phyloP scores from a whole-genome alignment of 2,888 invertebrate genomes.

The Phaonia tiefii region DNA sequence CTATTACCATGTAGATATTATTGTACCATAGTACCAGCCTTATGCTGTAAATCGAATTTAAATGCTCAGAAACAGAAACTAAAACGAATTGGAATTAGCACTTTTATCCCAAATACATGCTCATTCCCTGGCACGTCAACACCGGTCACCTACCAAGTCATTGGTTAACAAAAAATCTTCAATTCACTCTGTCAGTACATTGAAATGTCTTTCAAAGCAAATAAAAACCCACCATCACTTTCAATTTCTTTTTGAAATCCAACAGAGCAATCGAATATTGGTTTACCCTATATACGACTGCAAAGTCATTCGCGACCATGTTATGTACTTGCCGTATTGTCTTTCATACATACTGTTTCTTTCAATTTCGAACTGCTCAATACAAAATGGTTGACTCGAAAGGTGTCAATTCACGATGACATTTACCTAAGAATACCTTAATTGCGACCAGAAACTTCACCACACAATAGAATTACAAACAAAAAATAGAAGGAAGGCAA shows the following conservation, averaged over 20 bases:
- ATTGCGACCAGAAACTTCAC: neutral
- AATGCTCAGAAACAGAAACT: too few species aligned
- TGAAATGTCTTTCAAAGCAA: neutral
- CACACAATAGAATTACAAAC: neutral
- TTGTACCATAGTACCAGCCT: too few species aligned
- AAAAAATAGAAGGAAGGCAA: neutral
- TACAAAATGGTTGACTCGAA: too few species aligned
- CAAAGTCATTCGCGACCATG: neutral
- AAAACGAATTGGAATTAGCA: too few species aligned
- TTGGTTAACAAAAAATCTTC: neutral
- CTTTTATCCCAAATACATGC: too few species aligned
- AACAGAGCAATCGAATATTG: neutral
- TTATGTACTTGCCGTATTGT: neutral
- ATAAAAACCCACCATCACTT: slow-evolving; percentile 6
- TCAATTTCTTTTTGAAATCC: slow-evolving; percentile 34
- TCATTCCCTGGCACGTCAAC: too few species aligned
- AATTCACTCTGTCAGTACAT: too few species aligned
- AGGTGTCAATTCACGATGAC: slow-evolving; percentile 31
- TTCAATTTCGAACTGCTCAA: neutral
- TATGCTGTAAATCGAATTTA: too few species aligned
- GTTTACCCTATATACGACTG: neutral
- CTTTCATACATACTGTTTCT: neutral
- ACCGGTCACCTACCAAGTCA: too few species aligned
- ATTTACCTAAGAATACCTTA: slow-evolving; percentile 26
- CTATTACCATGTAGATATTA: too few species aligned